phyloP scores from a whole-genome alignment of 2,797 vertebrate genomes.

The Odontamblyopus lacepedii region DNA sequence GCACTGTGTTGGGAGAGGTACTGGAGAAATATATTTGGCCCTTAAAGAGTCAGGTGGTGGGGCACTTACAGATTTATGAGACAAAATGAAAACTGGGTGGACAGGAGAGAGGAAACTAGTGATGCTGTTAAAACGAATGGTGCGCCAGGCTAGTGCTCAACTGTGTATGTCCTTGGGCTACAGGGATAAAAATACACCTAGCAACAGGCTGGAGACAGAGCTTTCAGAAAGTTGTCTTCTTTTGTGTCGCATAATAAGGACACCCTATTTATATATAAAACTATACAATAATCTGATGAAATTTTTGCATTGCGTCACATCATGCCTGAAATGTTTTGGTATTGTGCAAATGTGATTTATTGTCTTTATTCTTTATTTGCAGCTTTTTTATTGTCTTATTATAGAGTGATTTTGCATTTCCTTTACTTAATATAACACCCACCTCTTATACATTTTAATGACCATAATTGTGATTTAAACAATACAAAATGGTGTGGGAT shows the following conservation, averaged over 20 bases:
- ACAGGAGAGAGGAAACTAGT: conserved; percentile 9
- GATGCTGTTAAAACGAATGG: conserved; percentile 27
- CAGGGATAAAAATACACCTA: conserved; percentile 4
- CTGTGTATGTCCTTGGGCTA: conserved; percentile 7
- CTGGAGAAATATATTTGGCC: conserved; percentile 7
- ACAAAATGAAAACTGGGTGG: neutral
- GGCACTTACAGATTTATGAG: conserved; percentile 44
- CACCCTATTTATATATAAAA: neutral
- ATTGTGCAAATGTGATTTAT: neutral
- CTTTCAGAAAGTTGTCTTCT: conserved; percentile 8
- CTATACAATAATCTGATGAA: no score
- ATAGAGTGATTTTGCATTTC: neutral
- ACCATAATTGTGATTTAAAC: conserved; percentile 15
- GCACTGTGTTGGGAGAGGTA: conserved; percentile 25
- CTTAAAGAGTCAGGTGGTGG: conserved; percentile 12
- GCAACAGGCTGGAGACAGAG: conserved; percentile 37
- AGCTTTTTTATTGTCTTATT: neutral
- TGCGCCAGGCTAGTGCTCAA: conserved; percentile 9
- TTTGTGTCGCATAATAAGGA: neutral
- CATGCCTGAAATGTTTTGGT: no score
- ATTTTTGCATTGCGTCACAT: no score
- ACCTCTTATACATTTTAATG: neutral
- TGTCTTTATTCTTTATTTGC: neutral
- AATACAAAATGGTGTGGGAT: neutral
- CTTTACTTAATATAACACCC: neutral